Evolutionary conservation across 2,797 vertebrate species (phyloP).

Genomic region (Prionace glauca): DNA sequence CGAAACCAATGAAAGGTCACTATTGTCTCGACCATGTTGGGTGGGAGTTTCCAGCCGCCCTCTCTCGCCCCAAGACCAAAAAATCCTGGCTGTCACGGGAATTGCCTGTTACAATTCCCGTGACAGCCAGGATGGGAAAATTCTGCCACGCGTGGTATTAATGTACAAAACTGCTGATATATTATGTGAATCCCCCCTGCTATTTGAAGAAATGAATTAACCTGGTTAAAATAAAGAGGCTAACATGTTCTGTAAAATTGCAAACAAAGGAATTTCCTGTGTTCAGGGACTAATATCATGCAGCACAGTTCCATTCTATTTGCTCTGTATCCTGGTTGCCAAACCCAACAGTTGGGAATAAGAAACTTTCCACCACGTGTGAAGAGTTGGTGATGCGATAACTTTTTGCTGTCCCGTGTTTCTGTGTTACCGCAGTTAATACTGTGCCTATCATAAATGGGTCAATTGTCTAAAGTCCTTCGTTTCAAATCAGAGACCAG

Average conservation of each 20-base stretch:
- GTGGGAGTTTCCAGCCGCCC: too few relatives aligned
- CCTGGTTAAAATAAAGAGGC: too few relatives aligned
- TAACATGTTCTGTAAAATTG: background rate
- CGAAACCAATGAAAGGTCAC: background rate
- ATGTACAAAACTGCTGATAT: background rate
- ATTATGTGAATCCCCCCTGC: background rate
- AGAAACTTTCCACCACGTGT: background rate
- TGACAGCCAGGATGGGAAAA: too few relatives aligned
- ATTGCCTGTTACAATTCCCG: too few relatives aligned
- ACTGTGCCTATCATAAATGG: background rate
- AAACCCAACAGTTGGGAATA: background rate
- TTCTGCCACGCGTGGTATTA: background rate
- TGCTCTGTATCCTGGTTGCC: background rate
- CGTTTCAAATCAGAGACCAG: background rate
- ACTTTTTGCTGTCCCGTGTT: background rate
- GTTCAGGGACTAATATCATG: background rate
- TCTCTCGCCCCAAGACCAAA: too few relatives aligned
- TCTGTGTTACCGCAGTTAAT: background rate
- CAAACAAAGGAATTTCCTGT: background rate
- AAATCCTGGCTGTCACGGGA: too few relatives aligned
- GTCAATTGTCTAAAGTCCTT: background rate
- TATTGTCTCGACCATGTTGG: background rate
- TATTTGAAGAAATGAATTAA: background rate
- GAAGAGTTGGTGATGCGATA: background rate
- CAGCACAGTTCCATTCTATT: background rate